These are phyloP conservation scores for Peromyscus polionotus DNA, from an alignment of 2,113 vertebrate genomes.

Conservation along the genomic window DNA sequence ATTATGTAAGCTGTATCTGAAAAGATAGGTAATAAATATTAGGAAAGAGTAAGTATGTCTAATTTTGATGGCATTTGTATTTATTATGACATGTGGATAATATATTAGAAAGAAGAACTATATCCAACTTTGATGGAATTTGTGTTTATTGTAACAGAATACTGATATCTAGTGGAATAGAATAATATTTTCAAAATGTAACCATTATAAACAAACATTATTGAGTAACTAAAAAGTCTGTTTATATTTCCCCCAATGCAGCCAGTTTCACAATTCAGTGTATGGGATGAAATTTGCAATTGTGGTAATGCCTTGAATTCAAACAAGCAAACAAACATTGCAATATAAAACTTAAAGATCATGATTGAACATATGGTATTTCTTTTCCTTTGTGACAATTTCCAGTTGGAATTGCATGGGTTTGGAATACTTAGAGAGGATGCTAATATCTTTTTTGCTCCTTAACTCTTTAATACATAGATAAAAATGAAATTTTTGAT, in stretches of 20 bases:
- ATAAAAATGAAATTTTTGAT: background rate
- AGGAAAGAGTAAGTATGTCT: background rate
- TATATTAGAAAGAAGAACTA: background rate
- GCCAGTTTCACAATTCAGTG: background rate
- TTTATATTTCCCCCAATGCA: background rate
- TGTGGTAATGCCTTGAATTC: background rate
- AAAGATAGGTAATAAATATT: background rate
- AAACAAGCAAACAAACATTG: background rate
- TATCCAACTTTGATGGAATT: background rate
- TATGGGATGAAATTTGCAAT: background rate
- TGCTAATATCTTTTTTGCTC: background rate
- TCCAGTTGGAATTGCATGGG: background rate
- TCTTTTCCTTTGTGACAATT: conserved; percentile 9
- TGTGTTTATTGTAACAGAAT: background rate
- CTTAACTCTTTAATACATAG: background rate
- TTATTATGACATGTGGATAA: background rate
- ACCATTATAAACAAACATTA: background rate
- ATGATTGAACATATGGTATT: background rate
- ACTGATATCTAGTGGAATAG: background rate
- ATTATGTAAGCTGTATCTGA: background rate
- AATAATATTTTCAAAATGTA: background rate
- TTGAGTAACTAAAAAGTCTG: background rate
- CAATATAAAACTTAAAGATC: conserved; percentile 36
- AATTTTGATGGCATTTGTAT: background rate
- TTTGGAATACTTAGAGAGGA: background rate